A percentile compares a stretch with the other conserved stretches of the same genome.
These are phyloP conservation scores for Nothoprocta pentlandii DNA, from an alignment of 2,113 vertebrate species.

Conservation along the genomic window DNA sequence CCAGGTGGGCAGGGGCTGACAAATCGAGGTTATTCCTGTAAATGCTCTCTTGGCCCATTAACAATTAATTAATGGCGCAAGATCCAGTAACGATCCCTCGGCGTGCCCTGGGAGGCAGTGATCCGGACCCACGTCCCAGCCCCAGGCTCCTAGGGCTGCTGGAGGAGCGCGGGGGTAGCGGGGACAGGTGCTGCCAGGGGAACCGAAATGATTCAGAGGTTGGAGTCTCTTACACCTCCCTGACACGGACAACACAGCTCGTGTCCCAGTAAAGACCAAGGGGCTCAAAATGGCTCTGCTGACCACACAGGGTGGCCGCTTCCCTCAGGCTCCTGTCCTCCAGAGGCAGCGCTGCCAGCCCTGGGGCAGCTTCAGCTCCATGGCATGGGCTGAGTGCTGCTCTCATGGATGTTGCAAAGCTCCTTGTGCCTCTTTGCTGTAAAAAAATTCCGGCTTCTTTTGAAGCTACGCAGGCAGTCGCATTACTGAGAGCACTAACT, in stretches of 20 bases:
- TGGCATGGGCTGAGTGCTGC: neutral
- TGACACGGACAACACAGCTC: fast-evolving
- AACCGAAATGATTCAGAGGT: neutral
- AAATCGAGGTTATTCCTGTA: constrained; percentile 35
- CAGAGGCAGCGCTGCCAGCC: neutral
- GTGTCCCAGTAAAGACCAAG: neutral
- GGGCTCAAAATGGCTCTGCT: neutral
- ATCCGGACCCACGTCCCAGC: neutral
- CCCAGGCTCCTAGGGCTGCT: neutral
- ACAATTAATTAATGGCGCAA: constrained; percentile 28
- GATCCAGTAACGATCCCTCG: constrained; percentile 27
- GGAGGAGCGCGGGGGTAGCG: neutral
- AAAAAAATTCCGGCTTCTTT: constrained; percentile 8
- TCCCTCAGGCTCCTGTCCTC: neutral
- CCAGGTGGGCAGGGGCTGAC: neutral
- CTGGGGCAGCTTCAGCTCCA: neutral
- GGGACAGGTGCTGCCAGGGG: neutral
- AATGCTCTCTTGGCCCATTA: constrained; percentile 30
- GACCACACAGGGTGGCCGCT: neutral
- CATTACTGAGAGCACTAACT: neutral
- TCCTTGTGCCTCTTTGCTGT: neutral
- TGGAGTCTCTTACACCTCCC: neutral
- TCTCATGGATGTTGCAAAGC: neutral
- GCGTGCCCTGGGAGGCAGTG: neutral
- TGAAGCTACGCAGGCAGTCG: neutral